Evolutionary conservation across 2,888 invertebrate species (phyloP), one percentile per base, ranked within the genome.

Genomic region (Muschampia plurimacula): DNA sequence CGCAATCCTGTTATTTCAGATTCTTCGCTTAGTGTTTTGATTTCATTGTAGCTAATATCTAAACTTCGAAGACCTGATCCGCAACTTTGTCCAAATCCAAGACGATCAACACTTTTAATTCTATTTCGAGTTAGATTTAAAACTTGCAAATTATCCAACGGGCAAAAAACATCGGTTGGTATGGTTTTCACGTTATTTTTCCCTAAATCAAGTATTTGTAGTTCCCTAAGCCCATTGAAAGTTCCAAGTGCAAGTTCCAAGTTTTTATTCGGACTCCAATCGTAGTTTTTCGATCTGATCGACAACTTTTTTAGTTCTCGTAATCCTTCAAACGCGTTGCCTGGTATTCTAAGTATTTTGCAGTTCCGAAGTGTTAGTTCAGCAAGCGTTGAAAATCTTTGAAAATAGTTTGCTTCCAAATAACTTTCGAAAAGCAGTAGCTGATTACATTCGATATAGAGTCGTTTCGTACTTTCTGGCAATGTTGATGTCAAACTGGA

Each of bases 101-200:
- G 93, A 73, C 96, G 96, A 81, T 97, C 96, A 0, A 97, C 95
- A 82, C 96, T 96, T 81, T 96, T 96, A 44, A 98, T 95, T 78
- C 96, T 96, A 91, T 98, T 98, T 74, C 96, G 93, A 55, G 98
- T 98, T 77, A 98, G 87, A 92, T 98, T 98, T 44, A 98, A 91
- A 78, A 96, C 95, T 92, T 97, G 97, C 73, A 98, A 94, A 89
- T 97, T 97, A 76, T 96, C 95, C 85, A 98, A 90, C 7, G 96
- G 96, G 89, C 98, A 98, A 85, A 98, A 97, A 71, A 96, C 96
- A 83, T 96, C 96, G 59, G 97, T 96, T 0, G 98, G 98, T 83
- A 98, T 89, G 36, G 95, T 95, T 81, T 97, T 96, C 71, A 98
- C 95, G 89, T 98, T 98, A 88, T 97, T 98, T 87, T 97, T 96